Evolutionary conservation across 1,140 invertebrate genomes (phyloP).

Genomic region (Scaptomyza montana): DNA sequence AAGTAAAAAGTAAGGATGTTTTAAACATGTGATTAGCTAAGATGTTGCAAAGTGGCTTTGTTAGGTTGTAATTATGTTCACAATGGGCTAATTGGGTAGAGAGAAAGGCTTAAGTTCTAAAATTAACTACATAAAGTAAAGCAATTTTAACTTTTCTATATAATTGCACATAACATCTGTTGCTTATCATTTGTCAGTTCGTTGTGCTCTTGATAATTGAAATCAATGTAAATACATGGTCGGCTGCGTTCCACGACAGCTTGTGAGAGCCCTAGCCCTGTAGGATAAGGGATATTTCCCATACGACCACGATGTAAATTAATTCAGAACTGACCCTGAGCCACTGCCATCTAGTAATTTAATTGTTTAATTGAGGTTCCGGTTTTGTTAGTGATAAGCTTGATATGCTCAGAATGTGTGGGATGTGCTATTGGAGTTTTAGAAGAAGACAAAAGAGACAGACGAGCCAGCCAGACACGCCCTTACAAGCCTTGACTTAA

Average conservation of each 20-base stretch:
- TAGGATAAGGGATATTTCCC: slow-evolving; percentile 2
- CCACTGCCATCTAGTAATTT: slow-evolving; percentile 36
- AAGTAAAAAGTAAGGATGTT: no score
- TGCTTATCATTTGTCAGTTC: background rate
- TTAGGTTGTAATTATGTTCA: no score
- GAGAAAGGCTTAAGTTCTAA: background rate
- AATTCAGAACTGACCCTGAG: slow-evolving; percentile 21
- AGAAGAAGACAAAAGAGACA: background rate
- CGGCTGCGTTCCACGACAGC: background rate
- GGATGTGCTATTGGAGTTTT: background rate
- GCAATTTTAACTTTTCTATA: no score
- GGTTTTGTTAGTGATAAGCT: slow-evolving; percentile 13
- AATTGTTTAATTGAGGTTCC: slow-evolving; percentile 27
- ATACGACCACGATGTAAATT: slow-evolving; percentile 4
- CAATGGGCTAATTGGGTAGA: background rate
- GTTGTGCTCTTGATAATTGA: background rate
- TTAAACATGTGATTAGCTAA: no score
- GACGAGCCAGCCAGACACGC: slow-evolving; percentile 4
- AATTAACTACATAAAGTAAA: no score
- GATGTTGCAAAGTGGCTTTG: no score
- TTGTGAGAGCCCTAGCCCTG: no score
- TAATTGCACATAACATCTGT: background rate
- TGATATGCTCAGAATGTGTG: background rate
- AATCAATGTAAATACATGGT: no score
- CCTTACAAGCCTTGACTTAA: slow-evolving; percentile 36